A percentile compares a stretch with the other conserved stretches of the same genome.
These are phyloP conservation scores for Drosophila histrio DNA, from an alignment of 2,888 invertebrate species.

Conservation along the genomic window DNA sequence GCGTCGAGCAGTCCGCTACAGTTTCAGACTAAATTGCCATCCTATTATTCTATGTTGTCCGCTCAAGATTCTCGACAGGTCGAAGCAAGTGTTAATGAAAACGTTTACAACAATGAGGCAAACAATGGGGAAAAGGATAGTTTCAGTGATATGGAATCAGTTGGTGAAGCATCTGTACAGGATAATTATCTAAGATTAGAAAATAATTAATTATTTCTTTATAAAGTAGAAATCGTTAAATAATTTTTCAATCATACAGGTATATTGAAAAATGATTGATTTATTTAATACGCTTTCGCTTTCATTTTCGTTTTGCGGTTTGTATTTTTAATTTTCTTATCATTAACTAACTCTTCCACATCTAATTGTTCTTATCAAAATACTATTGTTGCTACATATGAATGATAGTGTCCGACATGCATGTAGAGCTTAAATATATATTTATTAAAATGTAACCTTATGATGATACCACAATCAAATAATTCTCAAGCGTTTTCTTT, in stretches of 20 bases:
- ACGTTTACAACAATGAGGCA: background rate
- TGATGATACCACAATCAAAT: constrained; percentile 65
- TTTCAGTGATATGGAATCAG: background rate
- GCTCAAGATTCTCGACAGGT: background rate
- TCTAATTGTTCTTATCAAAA: constrained; percentile 69
- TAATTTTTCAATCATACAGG: background rate
- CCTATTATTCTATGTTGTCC: too few species aligned
- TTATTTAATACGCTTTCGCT: constrained; percentile 57
- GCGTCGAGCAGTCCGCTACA: background rate
- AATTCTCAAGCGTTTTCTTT: constrained; percentile 60
- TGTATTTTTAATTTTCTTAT: constrained; percentile 9
- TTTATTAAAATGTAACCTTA: constrained; percentile 51
- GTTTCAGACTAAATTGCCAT: too few species aligned
- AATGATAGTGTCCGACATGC: constrained; percentile 37
- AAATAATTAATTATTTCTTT: background rate
- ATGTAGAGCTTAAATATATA: constrained; percentile 31
- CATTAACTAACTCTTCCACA: constrained; percentile 16
- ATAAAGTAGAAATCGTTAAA: too few species aligned
- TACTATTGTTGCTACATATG: constrained; percentile 34
- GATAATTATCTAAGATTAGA: too few species aligned
- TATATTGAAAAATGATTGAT: constrained; percentile 54
- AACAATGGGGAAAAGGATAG: background rate
- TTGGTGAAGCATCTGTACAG: too few species aligned
- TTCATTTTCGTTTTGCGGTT: constrained; percentile 19
- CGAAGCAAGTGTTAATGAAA: background rate